These are phyloP conservation scores for Zenarchopterus dispar DNA, from an alignment of 2,797 vertebrate species.

Conservation along the genomic window DNA sequence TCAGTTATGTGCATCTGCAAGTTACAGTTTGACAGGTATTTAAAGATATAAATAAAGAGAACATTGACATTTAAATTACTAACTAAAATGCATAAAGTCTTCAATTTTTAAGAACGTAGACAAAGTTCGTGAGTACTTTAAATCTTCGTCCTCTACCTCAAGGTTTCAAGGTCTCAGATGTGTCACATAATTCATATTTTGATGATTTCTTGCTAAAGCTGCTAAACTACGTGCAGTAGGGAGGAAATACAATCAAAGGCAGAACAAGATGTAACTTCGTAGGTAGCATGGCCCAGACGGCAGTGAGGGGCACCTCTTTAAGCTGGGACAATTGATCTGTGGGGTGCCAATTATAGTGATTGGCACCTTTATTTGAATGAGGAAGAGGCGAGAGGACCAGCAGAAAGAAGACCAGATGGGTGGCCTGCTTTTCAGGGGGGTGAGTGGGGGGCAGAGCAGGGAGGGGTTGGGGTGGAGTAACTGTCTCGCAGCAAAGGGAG, in stretches of 20 bases:
- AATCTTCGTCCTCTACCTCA: no score
- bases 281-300: slow-evolving; percentile 46
- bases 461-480: slow-evolving; percentile 9
- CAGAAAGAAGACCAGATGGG: slow-evolving; percentile 81
- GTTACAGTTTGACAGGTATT: no score
- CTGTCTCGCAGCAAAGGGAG: slow-evolving; percentile 19
- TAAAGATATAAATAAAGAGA: no score
- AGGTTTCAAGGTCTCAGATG: background rate
- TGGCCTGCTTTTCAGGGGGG: slow-evolving; percentile 70
- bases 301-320: slow-evolving; percentile 58
- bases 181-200: slow-evolving; percentile 11
- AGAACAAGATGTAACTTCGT: slow-evolving; percentile 25
- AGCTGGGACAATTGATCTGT: slow-evolving; percentile 78
- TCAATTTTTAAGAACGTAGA: no score
- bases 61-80: no score
- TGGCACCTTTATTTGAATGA: slow-evolving; percentile 81
- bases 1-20: no score
- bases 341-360: slow-evolving; percentile 85
- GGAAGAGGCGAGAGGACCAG: slow-evolving; percentile 63
- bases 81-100: no score
- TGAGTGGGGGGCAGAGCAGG: slow-evolving; percentile 14
- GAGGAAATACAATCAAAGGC: slow-evolving; percentile 8
- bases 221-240: background rate
- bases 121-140: no score
- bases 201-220: slow-evolving; percentile 22